phyloP scores from a whole-genome alignment of 2,888 invertebrate species.

The Drosophila lacicola region DNA sequence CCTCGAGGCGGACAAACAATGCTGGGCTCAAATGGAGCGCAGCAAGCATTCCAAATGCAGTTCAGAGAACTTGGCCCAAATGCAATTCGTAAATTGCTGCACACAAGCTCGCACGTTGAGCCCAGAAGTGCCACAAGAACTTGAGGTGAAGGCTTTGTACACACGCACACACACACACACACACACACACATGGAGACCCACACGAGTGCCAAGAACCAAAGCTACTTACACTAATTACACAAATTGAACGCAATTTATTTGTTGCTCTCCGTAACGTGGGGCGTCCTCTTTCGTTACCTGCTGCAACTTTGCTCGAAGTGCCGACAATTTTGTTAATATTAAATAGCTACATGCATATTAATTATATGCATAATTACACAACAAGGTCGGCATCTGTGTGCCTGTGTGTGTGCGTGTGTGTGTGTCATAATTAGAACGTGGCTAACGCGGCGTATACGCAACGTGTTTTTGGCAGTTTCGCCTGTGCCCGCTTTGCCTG shows the following conservation, averaged over 20 bases:
- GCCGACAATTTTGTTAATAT: constrained; percentile 70
- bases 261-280: constrained; percentile 19
- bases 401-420: constrained; percentile 15
- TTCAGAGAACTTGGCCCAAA: constrained; percentile 13
- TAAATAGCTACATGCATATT: constrained; percentile 70
- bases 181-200: neutral
- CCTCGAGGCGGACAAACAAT: constrained; percentile 32
- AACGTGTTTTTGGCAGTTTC: constrained; percentile 49
- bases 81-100: constrained; percentile 66
- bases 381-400: constrained; percentile 32
- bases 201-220: constrained; percentile 10
- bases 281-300: constrained; percentile 15
- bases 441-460: constrained; percentile 62
- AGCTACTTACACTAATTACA: constrained; percentile 71
- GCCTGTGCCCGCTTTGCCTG: constrained; percentile 1
- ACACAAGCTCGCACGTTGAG: constrained; percentile 21
- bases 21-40: constrained; percentile 35
- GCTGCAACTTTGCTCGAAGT: constrained; percentile 55
- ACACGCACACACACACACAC: neutral
- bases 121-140: constrained; percentile 2
- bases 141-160: constrained; percentile 17
- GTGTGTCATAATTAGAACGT: constrained; percentile 58
- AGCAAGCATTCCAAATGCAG: constrained; percentile 12
- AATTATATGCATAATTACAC: constrained; percentile 77
- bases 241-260: constrained; percentile 77